Base-by-base conservation (phyloP, 2,888 invertebrate species). In the Tetranychus truncatus region DNA sequence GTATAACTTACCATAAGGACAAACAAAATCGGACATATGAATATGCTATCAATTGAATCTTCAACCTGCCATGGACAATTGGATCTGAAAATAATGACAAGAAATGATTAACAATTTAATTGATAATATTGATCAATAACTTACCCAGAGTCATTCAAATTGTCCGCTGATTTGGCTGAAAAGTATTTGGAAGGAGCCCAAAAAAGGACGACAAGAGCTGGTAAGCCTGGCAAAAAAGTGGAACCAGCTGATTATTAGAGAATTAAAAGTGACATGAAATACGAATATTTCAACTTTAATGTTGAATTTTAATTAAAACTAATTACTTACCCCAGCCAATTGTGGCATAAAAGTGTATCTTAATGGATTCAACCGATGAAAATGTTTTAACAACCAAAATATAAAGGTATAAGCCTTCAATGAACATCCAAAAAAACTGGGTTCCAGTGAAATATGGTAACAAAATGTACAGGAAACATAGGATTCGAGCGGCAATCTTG, bases 391-490 rank as follows among this genome's bases (percentile, higher is more conserved):
- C 78, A 1, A 79, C 79, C 65, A 79, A 34, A 21, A 79, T 78
- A 75, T 79, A 79, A 9, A 79, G 66, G 67, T 79, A 79, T 1
- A 79, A 75, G 2, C 79, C 93, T 88, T 93, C 93, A 45, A 95
- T 93, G 81, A 95, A 89, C 95, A 96, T 96, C 95, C 95, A 96
- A 85, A 95, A 95, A 86, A 95, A 95, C 82, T 93, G 95, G 21
- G 95, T 93, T 80, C 92, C 86, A 81, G 92, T 91, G 81, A 93
- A 91, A 83, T 94, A 95, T 83, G 93, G 91, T 81, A 92, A 88
- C 75, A 92, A 85, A 77, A 91, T 81, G 77, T 83, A 82, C 34
- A 83, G 79, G 20, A 82, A 76, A 79, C 84, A 83, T 0, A 69
- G 21, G 11, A 69, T 69, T 21, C 20, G 21, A 20, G 69, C 18